These are phyloP conservation scores for Elgonia sp. DNA, from an alignment of 2,888 invertebrate species.

Conservation along the genomic window DNA sequence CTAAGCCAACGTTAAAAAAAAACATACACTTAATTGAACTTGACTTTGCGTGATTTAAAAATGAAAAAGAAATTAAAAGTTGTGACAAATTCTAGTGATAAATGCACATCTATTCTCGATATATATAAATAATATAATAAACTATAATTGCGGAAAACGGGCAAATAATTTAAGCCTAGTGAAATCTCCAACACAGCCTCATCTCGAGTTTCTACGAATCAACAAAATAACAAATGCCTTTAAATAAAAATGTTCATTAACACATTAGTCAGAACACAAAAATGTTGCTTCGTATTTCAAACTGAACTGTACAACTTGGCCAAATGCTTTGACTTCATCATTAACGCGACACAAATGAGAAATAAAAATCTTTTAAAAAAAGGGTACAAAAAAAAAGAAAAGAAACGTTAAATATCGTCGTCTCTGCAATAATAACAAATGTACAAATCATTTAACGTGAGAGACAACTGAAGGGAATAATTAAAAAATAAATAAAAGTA, in stretches of 20 bases:
- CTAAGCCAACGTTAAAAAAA: not conserved
- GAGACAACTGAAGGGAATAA: slow-evolving; percentile 13
- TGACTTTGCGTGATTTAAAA: no score
- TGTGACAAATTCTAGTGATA: no score
- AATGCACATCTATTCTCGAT: not conserved
- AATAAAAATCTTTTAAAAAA: slow-evolving; percentile 15
- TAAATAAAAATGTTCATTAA: slow-evolving; percentile 66
- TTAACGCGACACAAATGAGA: slow-evolving; percentile 28
- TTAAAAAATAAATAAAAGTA: slow-evolving; percentile 31
- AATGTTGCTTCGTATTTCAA: slow-evolving; percentile 66
- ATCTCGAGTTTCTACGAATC: slow-evolving; percentile 65
- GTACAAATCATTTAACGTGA: slow-evolving; percentile 54
- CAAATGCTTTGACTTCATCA: slow-evolving; percentile 36
- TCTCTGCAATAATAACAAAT: slow-evolving; percentile 54
- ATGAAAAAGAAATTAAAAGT: no score
- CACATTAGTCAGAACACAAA: slow-evolving; percentile 64
- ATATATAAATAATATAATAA: not conserved
- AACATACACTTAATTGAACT: no score
- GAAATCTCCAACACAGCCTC: slow-evolving; percentile 22
- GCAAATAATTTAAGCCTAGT: not conserved
- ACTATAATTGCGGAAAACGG: not conserved
- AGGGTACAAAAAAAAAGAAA: slow-evolving; percentile 6
- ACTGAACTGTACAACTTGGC: slow-evolving; percentile 63
- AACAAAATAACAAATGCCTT: slow-evolving; percentile 66
- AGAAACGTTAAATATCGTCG: not conserved